Conservation (phyloP, 2,113 vertebrate genomes). For the Pollimyrus isidori region DNA sequence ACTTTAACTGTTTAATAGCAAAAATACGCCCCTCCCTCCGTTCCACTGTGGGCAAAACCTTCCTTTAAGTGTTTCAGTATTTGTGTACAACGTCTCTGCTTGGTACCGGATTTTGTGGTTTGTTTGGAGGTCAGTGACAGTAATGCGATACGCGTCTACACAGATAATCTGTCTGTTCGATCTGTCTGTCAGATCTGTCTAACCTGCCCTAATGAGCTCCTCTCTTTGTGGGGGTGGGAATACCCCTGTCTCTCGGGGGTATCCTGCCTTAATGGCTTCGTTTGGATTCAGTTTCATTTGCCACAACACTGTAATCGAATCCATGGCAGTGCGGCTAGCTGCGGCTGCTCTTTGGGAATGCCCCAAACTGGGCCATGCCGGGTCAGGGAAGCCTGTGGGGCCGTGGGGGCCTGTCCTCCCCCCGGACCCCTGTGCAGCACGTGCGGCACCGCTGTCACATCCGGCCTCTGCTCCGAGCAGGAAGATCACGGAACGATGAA, state of each 20-base stretch:
- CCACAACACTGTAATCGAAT: neutral
- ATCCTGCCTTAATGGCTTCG: neutral
- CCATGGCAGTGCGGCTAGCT: neutral
- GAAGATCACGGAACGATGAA: neutral
- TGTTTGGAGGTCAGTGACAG: neutral
- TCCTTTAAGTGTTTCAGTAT: neutral
- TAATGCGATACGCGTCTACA: neutral
- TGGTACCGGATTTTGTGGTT: neutral
- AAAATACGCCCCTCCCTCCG: neutral
- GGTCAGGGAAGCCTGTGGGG: neutral
- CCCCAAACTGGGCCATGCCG: neutral
- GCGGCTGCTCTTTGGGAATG: neutral
- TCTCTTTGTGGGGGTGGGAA: neutral
- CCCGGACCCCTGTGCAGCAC: neutral
- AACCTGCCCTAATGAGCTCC: neutral
- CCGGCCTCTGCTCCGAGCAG: neutral
- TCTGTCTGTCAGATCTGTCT: slow-evolving; percentile 14
- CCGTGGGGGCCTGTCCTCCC: neutral
- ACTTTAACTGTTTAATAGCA: neutral
- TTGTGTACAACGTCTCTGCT: neutral
- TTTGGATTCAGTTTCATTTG: neutral
- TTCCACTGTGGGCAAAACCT: neutral
- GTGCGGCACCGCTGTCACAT: neutral
- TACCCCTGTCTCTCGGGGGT: neutral
- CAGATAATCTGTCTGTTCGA: slow-evolving; percentile 6